A percentile compares a stretch with the other conserved stretches of the same genome.
These are phyloP conservation scores for Nylanderia fulva DNA, from an alignment of 1,140 invertebrate genomes.

Conservation along the genomic window DNA sequence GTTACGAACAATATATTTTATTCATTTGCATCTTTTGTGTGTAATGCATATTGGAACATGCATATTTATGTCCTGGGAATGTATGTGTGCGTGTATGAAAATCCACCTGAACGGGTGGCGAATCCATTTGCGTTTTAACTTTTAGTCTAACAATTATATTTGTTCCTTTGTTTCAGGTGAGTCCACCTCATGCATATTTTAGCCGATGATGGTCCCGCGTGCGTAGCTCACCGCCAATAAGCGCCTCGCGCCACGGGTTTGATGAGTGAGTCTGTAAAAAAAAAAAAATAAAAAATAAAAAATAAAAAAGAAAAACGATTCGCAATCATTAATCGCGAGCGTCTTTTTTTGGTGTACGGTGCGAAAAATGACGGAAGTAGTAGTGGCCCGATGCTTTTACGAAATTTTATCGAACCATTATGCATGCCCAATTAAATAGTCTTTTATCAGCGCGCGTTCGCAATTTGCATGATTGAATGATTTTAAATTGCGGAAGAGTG, in stretches of 20 bases:
- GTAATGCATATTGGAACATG: conserved; percentile 9
- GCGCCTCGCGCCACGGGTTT: not conserved
- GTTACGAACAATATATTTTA: not conserved
- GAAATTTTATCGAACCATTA: conserved; percentile 48
- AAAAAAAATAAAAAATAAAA: conserved; percentile 34
- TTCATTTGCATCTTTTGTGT: not conserved
- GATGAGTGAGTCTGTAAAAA: conserved; percentile 15
- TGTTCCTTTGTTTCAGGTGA: conserved; percentile 69
- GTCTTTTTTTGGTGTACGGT: conserved; percentile 28
- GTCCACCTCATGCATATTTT: conserved; percentile 62
- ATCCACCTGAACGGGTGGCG: conserved; percentile 6
- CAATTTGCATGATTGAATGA: conserved; percentile 62
- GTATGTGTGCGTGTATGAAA: not conserved
- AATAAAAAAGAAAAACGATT: not conserved
- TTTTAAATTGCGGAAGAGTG: conserved; percentile 50
- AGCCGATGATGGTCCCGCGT: conserved; percentile 1
- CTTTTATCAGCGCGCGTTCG: conserved; percentile 39
- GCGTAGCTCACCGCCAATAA: not conserved
- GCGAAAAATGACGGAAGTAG: conserved; percentile 27
- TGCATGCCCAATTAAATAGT: conserved; percentile 52
- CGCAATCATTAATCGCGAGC: conserved; percentile 21
- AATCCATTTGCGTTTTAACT: conserved; percentile 54
- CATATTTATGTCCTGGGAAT: not conserved
- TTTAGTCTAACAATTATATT: conserved; percentile 60
- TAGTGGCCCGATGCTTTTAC: not conserved